Evolutionary conservation across 1,140 invertebrate genomes (phyloP).

Genomic region (Drosophila sucinea): DNA sequence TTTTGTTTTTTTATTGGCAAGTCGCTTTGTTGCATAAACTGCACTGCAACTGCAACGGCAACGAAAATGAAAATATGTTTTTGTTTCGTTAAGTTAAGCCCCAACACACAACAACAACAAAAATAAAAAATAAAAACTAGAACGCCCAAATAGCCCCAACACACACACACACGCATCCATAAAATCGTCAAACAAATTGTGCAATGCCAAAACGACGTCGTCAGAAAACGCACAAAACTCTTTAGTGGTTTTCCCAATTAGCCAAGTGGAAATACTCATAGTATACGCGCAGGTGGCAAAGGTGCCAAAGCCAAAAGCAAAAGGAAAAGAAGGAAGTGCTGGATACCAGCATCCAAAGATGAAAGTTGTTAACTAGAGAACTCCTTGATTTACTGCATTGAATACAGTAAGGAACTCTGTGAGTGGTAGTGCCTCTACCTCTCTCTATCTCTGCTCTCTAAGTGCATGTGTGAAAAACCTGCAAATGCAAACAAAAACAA

Average conservation of each 20-base stretch:
- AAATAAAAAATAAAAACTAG: slow-evolving; percentile 45
- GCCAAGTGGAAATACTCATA: slow-evolving; percentile 23
- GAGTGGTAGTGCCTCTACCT: not conserved
- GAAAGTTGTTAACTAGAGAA: slow-evolving; percentile 2
- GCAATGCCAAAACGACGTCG: slow-evolving; percentile 41
- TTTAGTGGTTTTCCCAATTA: slow-evolving; percentile 53
- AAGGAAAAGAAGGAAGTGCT: not conserved
- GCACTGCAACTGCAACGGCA: slow-evolving; percentile 30
- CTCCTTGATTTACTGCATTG: not conserved
- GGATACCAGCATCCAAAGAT: not conserved
- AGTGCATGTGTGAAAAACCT: slow-evolving; percentile 5
- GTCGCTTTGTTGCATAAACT: slow-evolving; percentile 77
- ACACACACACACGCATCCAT: slow-evolving; percentile 36
- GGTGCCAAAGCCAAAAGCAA: slow-evolving; percentile 1
- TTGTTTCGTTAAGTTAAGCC: not conserved
- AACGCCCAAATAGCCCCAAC: slow-evolving; percentile 52
- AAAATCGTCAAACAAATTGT: slow-evolving; percentile 70
- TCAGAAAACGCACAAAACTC: slow-evolving; percentile 14
- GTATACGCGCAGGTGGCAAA: not conserved
- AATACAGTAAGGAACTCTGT: too few relatives aligned
- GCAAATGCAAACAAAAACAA: not conserved
- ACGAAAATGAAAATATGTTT: slow-evolving; percentile 61
- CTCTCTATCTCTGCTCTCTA: not conserved
- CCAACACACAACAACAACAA: slow-evolving; percentile 27
- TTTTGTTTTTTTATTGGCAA: slow-evolving; percentile 68